Conservation (phyloP, 1,140 invertebrate species). For the Phenacoccus solenopsis region DNA sequence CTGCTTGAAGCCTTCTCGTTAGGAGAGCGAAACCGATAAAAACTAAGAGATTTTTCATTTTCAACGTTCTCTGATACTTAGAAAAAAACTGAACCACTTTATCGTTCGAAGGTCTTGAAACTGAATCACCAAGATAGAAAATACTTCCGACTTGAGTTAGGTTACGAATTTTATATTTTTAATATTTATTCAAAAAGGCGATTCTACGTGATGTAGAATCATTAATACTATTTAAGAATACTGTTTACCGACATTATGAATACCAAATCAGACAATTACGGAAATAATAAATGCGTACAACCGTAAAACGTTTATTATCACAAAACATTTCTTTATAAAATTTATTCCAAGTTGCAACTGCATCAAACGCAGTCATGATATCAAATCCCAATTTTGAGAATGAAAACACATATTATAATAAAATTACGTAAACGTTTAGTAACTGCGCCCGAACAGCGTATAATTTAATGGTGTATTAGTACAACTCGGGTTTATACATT, state of each 20-base stretch:
- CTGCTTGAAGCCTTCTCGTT: neutral
- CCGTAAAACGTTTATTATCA: neutral
- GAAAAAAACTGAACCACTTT: neutral
- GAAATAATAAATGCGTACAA: no score
- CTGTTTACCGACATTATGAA: no score
- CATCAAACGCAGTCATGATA: neutral
- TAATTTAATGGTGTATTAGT: constrained; percentile 66
- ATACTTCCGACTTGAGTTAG: no score
- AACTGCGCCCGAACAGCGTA: constrained; percentile 92
- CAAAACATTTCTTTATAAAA: neutral
- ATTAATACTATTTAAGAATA: neutral
- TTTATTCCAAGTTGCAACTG: neutral
- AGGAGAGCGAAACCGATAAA: neutral
- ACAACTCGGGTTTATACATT: constrained; percentile 85
- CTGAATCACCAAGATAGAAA: neutral
- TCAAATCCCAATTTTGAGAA: neutral
- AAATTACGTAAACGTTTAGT: constrained; percentile 42
- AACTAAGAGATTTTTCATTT: neutral
- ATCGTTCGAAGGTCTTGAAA: no score
- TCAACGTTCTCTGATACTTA: neutral
- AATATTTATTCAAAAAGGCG: neutral
- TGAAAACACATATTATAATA: no score
- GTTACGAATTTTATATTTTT: neutral
- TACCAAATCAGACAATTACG: no score
- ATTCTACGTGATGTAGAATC: neutral